These are phyloP conservation scores for Sesia apiformis DNA, from an alignment of 2,888 invertebrate species.

Conservation along the genomic window DNA sequence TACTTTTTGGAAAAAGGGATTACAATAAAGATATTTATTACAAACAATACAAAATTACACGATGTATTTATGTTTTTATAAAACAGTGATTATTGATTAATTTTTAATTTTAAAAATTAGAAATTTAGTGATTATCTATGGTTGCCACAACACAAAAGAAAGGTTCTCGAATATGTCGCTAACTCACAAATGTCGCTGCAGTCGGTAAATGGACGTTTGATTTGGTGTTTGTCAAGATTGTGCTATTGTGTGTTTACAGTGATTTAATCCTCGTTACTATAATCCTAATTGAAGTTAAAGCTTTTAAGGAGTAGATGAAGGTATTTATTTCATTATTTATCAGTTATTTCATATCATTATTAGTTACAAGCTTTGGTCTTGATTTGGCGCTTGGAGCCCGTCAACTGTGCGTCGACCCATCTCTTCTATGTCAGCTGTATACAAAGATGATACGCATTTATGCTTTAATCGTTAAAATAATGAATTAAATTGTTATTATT, in stretches of 20 bases:
- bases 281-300: constrained; percentile 63
- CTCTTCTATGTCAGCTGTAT: constrained; percentile 71
- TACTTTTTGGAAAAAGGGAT: too few relatives aligned
- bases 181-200: constrained; percentile 64
- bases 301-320: constrained; percentile 80
- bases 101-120: background rate
- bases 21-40: too few relatives aligned
- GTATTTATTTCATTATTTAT: constrained; percentile 36
- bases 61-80: too few relatives aligned
- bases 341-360: constrained; percentile 20
- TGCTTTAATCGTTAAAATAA: constrained; percentile 40
- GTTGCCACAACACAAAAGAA: constrained; percentile 31
- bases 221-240: constrained; percentile 79
- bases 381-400: constrained; percentile 56
- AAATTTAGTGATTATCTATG: constrained; percentile 26
- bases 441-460: constrained; percentile 71
- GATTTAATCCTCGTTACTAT: constrained; percentile 57
- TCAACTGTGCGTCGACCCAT: constrained; percentile 52
- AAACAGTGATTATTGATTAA: too few relatives aligned
- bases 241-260: constrained; percentile 78
- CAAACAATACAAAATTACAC: too few relatives aligned
- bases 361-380: constrained; percentile 18
- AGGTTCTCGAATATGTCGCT: constrained; percentile 51
- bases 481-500: constrained; percentile 60
- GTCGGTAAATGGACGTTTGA: constrained; percentile 80